Conservation (phyloP, 2,113 vertebrate genomes). For the Sylvicapra grimmia region DNA sequence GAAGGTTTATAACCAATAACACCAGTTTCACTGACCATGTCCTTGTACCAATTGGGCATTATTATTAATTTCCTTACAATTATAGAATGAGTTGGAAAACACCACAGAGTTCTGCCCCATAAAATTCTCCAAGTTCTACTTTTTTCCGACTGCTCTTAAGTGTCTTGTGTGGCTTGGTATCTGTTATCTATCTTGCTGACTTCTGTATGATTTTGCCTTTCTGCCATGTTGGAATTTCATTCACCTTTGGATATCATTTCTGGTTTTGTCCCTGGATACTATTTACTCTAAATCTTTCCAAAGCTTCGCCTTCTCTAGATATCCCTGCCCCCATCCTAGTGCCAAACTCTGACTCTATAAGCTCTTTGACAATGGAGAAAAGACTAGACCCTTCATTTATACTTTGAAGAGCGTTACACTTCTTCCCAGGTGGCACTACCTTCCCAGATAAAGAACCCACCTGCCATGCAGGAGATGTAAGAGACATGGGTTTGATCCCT, state of each 20-base stretch:
- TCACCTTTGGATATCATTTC: neutral
- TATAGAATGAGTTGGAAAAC: neutral
- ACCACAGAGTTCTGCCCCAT: neutral
- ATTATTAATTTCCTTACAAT: neutral
- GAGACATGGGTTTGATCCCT: neutral
- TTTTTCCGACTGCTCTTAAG: neutral
- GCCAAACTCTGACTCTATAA: neutral
- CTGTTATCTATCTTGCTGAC: neutral
- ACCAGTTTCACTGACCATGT: neutral
- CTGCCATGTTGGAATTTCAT: neutral
- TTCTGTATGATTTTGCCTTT: neutral
- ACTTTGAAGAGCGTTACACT: neutral
- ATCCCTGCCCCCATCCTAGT: neutral
- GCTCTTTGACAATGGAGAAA: neutral
- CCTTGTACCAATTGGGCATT: neutral
- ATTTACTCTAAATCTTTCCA: neutral
- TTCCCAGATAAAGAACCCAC: neutral
- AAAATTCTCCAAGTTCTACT: neutral
- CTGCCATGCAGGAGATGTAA: neutral
- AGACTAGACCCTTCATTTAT: neutral
- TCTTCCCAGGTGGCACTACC: neutral
- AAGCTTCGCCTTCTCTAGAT: neutral
- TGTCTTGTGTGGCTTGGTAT: neutral
- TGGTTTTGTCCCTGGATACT: neutral
- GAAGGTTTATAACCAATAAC: neutral